Base-by-base conservation (phyloP, 2,888 invertebrate species). In the Sipha maydis region DNA sequence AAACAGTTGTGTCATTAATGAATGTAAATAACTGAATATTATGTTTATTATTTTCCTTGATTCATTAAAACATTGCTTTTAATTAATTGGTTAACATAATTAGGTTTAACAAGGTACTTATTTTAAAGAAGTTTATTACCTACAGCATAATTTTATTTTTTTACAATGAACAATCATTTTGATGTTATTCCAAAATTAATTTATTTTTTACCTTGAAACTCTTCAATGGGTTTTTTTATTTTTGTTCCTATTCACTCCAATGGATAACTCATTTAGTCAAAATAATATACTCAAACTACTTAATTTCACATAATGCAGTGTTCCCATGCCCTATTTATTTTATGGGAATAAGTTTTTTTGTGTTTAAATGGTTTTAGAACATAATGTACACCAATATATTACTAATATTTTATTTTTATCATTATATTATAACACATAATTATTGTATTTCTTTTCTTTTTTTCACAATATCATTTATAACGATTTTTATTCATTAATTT, bases 241-340 rank as follows among this genome's bases (percentile, higher is more conserved):
- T 86, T 85, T 80, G 75, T 88, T 88, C 88, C 88, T 88, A 88
- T 80, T 82, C 88, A 82, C 75, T 80, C 38, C 54, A 79, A 79
- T 85, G 77, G 77, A 78, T 77, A 85, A 78, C 76, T 48, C 69
- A 31, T 77, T 79, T 79, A 80, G 79, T 79, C 69, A 86, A 85
- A 85, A 86, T 80, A 61, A 79, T 28, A 86, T 80, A 80, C 67
- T 77, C 54, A 73, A 73, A 21, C 86, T 86, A 79, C 79, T 80
- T 86, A 80, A 86, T 80, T 86, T 73, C 71, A 73, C 79, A 86
- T 80, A n/a, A 56, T 56, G 56, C 71, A 73, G 71, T 71, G 38
- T 73, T 78, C 69, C 69, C 34, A n/a, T 78, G n/a, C n/a, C 34
- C 48, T 34, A 69, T 85, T 8, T 84, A 34, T 38, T 48, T 69